These are phyloP conservation scores for Bombus waltoni DNA, from an alignment of 1,140 invertebrate species.

Conservation along the genomic window DNA sequence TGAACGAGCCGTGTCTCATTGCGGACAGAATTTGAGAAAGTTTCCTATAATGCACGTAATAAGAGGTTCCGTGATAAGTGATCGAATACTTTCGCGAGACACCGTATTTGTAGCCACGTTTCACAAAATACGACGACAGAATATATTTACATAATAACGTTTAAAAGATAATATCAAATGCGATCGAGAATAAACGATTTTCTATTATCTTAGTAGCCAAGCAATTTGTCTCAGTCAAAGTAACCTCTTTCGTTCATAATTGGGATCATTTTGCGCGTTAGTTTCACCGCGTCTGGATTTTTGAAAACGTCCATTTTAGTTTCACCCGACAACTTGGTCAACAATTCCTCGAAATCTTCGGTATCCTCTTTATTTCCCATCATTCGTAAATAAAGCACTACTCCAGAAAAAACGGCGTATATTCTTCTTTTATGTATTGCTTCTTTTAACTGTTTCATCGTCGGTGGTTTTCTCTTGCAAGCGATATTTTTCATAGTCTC, in stretches of 20 bases:
- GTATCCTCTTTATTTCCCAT: conserved; percentile 56
- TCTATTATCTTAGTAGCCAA: no score
- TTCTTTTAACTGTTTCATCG: conserved; percentile 54
- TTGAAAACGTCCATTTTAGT: conserved; percentile 64
- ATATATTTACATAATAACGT: no score
- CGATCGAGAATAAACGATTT: no score
- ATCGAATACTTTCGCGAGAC: no score
- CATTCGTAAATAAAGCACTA: conserved; percentile 66
- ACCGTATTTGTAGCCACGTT: no score
- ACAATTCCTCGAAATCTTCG: conserved; percentile 43
- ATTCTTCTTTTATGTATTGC: conserved; percentile 61
- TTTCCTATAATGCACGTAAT: no score
- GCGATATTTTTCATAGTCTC: conserved; percentile 53
- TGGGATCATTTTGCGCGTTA: conserved; percentile 56
- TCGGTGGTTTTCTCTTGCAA: conserved; percentile 59
- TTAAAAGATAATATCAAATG: no score
- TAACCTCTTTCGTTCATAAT: conserved; percentile 61
- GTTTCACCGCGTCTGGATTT: conserved; percentile 49
- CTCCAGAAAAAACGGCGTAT: conserved; percentile 48
- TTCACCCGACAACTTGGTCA: conserved; percentile 9
- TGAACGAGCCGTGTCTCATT: no score
- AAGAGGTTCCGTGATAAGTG: fast-evolving
- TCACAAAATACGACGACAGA: no score
- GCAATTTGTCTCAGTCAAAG: conserved; percentile 31
- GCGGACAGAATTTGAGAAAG: no score